Conservation (phyloP, 2,888 invertebrate genomes). For the Sphaerophoria rueppellii region DNA sequence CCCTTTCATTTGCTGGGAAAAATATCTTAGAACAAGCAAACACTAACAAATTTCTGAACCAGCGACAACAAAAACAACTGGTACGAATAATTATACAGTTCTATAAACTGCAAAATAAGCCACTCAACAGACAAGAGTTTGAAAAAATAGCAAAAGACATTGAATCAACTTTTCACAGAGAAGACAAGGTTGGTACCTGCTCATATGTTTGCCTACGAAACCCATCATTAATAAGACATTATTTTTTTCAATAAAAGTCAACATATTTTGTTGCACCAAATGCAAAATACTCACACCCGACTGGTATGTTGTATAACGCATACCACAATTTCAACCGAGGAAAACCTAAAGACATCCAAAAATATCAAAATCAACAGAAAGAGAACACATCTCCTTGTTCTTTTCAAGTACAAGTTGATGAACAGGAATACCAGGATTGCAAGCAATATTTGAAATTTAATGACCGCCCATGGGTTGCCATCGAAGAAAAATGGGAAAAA, state of each 20-base stretch:
- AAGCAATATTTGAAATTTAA: slow-evolving; percentile 27
- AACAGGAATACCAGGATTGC: not conserved
- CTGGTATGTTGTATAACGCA: slow-evolving; percentile 29
- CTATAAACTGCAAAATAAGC: slow-evolving; percentile 7
- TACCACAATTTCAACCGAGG: slow-evolving; percentile 25
- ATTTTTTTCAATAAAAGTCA: slow-evolving; percentile 13
- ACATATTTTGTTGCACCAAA: slow-evolving; percentile 25
- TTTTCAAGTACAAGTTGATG: slow-evolving; percentile 1
- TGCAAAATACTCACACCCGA: slow-evolving; percentile 27
- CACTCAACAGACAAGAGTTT: slow-evolving; percentile 11
- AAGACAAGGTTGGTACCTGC: slow-evolving; percentile 7
- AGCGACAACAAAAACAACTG: slow-evolving; percentile 23
- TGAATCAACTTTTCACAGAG: slow-evolving; percentile 4
- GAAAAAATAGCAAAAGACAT: slow-evolving; percentile 36
- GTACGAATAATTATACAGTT: slow-evolving; percentile 30
- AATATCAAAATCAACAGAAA: slow-evolving; percentile 19
- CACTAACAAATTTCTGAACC: slow-evolving; percentile 24
- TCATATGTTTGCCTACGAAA: slow-evolving; percentile 1
- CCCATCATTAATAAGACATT: not conserved
- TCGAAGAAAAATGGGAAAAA: slow-evolving; percentile 29
- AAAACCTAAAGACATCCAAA: slow-evolving; percentile 5
- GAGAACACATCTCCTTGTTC: not conserved
- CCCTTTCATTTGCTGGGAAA: slow-evolving; percentile 13
- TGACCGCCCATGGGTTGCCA: slow-evolving; percentile 24
- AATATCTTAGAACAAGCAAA: slow-evolving; percentile 9